A percentile compares a stretch with the other conserved stretches of the same genome.
These are phyloP conservation scores for fruit fly (Drosophila melanogaster) DNA, from an alignment of 1,140 invertebrate species.

Conservation along the genomic window DNA sequence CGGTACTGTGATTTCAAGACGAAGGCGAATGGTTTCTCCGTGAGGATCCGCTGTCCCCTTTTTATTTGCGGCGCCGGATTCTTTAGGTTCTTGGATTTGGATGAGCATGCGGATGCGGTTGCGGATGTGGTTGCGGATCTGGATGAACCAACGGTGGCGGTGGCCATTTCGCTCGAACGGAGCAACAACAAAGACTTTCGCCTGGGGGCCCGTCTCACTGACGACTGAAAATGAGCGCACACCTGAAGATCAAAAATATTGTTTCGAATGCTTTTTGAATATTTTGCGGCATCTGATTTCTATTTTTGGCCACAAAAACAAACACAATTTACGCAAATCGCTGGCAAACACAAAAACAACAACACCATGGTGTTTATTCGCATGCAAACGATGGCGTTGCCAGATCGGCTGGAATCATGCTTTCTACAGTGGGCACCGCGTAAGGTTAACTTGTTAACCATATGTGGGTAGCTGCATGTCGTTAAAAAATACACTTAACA, in stretches of 20 bases:
- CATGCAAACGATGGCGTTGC: constrained; percentile 2
- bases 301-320: constrained; percentile 62
- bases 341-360: constrained; percentile 26
- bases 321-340: constrained; percentile 68
- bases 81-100: neutral
- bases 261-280: constrained; percentile 50
- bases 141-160: neutral
- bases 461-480: neutral
- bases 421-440: neutral
- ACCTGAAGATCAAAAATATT: constrained; percentile 67
- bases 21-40: constrained; percentile 87
- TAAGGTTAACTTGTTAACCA: no score
- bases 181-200: constrained; percentile 17
- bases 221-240: constrained; percentile 44
- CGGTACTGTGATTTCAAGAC: constrained; percentile 86
- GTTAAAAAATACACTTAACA: no score
- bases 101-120: neutral
- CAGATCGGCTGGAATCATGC: neutral
- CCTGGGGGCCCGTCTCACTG: constrained; percentile 50
- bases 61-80: constrained; percentile 37
- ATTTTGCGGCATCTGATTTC: constrained; percentile 69
- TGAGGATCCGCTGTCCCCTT: constrained; percentile 86
- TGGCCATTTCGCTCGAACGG: neutral
- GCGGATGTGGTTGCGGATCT: neutral
- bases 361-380: constrained; percentile 2